phyloP scores from a whole-genome alignment of 2,113 vertebrate genomes.

The Python bivittatus region DNA sequence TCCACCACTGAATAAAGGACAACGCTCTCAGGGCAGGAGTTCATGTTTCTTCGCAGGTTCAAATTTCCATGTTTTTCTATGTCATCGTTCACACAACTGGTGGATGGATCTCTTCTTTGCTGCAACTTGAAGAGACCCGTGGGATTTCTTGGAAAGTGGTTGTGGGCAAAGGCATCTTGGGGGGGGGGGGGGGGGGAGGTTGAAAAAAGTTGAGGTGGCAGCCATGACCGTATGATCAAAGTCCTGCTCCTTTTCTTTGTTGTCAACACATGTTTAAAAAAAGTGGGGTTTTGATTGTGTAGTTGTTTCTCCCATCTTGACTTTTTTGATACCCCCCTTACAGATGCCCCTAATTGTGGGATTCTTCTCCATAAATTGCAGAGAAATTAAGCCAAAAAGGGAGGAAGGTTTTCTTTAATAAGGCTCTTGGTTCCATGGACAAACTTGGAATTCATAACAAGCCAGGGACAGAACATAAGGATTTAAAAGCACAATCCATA shows the following conservation, averaged over 20 bases:
- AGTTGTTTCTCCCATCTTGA: too few species aligned
- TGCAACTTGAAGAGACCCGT: not conserved
- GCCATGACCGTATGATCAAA: too few species aligned
- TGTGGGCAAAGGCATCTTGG: too few species aligned
- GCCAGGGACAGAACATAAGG: not conserved
- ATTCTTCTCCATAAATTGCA: not conserved
- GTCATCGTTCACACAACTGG: not conserved
- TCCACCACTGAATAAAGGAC: not conserved
- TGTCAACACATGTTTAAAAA: too few species aligned
- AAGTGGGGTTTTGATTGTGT: too few species aligned
- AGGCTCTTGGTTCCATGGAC: not conserved
- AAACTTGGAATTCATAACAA: accelerated
- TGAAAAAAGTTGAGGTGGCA: too few species aligned
- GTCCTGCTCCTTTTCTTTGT: too few species aligned
- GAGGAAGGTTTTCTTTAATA: not conserved
- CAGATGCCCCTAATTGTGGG: too few species aligned
- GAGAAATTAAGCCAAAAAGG: not conserved
- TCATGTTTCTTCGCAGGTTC: not conserved
- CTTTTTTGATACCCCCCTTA: too few species aligned
- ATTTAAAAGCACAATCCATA: not conserved
- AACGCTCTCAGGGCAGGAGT: not conserved
- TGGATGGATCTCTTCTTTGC: not conserved
- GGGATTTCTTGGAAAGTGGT: not conserved
- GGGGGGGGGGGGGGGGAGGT: too few species aligned
- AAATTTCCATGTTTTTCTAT: not conserved